Evolutionary conservation across 2,113 vertebrate genomes (phyloP), one percentile per base, ranked within the genome.

Genomic region (Macquaria ambigua): DNA sequence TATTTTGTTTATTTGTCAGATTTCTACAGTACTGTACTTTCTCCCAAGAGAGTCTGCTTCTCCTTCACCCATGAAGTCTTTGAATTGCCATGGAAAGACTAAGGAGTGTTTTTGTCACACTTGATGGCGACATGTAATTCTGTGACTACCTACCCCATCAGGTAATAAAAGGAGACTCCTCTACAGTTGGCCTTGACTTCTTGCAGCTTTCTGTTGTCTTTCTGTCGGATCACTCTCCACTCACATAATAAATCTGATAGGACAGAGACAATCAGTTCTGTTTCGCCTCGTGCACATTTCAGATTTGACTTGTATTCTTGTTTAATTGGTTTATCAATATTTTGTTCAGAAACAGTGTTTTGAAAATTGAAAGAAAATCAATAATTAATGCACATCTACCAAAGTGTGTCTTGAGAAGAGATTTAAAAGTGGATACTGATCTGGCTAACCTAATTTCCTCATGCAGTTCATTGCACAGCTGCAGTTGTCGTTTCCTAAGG

Each of bases 241-340:
- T 12, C 0, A 1, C 14, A 12, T 64, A 56, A 74, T 21, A 25
- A 43, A 37, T 48, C 52, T 50, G 52, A 74, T 73, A 16, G 39
- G 41, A 21, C 63, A 28, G 80, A 59, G 18, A 66, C 18, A 31
- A 37, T 55, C 53, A 7, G 5, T n/a, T 37, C 31, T 10, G 53
- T 62, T 75, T 61, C 16, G 3, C 31, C 61, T 53, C 14, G 34
- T 77, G 34, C 58, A 23, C 9, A 10, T 46, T 56, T 59, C 28
- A n/a, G 34, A 59, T 75, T 23, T 18, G 55, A 31, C 53, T 76
- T n/a, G 1, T 5, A 2, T 70, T 53, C 8, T 63, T 62, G 18
- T 77, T 43, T 53, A 70, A 70, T 43, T 56, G 67, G 48, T 77
- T 71, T 83, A 48, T 28, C 37, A 31, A 56, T 3, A 74, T 50